A percentile compares a stretch with the other conserved stretches of the same genome.
Evolutionary conservation across 37 sponge, comb jelly and placozoan genomes (phyloP).

Genomic region (Diacarnus erythraeanus): DNA sequence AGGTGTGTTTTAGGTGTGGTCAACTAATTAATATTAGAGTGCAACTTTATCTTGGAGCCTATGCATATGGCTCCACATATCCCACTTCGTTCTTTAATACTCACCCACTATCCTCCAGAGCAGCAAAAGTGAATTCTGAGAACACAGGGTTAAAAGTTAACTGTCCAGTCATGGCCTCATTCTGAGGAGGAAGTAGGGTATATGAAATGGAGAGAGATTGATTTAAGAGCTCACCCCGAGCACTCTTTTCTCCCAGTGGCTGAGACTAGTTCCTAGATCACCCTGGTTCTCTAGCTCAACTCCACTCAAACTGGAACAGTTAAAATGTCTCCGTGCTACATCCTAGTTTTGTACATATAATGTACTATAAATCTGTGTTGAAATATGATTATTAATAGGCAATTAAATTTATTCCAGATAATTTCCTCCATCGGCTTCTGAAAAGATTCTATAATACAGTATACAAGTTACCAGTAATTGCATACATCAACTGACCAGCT

Average conservation of each 20-base stretch:
- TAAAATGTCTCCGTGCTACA: constrained; percentile 69
- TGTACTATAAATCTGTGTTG: too few relatives aligned
- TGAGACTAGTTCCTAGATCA: constrained; percentile 48
- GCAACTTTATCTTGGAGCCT: too few relatives aligned
- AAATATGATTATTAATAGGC: too few relatives aligned
- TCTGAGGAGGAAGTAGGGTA: constrained; percentile 18
- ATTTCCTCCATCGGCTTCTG: too few relatives aligned
- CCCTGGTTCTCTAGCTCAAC: constrained; percentile 90
- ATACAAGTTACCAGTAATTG: too few relatives aligned
- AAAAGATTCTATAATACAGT: too few relatives aligned
- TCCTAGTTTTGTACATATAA: constrained; percentile 18
- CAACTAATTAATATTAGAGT: too few relatives aligned
- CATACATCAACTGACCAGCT: not conserved
- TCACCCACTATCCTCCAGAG: constrained; percentile 80
- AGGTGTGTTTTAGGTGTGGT: too few relatives aligned
- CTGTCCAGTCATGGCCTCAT: constrained; percentile 85
- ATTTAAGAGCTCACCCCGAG: constrained; percentile 38
- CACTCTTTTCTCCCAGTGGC: constrained; percentile 86
- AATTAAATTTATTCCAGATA: too few relatives aligned
- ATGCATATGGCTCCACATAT: too few relatives aligned
- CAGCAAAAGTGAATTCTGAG: constrained; percentile 69
- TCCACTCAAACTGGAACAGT: constrained; percentile 60
- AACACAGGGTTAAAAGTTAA: constrained; percentile 70
- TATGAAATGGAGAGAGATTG: not conserved
- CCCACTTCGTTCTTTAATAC: not conserved